Conservation (phyloP, 1,140 invertebrate species). For the Bradynema listronoti region DNA sequence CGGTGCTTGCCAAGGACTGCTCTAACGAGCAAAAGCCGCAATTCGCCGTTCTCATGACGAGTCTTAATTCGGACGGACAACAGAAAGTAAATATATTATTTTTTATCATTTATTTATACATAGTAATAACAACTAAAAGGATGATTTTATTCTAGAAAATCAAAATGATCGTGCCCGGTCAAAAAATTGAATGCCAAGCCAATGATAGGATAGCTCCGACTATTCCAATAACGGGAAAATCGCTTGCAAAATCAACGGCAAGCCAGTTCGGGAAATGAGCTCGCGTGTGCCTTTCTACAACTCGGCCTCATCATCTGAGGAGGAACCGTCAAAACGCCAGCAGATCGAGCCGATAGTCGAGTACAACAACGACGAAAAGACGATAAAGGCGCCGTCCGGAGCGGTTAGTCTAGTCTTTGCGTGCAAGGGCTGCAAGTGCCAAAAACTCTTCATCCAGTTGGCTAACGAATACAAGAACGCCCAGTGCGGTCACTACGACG, state of each 20-base stretch:
- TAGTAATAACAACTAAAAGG: not conserved
- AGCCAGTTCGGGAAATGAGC: too few relatives aligned
- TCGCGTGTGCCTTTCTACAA: too few relatives aligned
- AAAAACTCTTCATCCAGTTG: slow-evolving; percentile 28
- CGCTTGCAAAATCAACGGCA: slow-evolving; percentile 18
- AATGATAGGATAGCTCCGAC: not conserved
- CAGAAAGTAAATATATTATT: slow-evolving; percentile 4
- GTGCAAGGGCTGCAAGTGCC: slow-evolving; percentile 21
- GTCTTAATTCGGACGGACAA: slow-evolving; percentile 3
- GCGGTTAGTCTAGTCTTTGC: slow-evolving; percentile 28
- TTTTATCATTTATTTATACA: not conserved
- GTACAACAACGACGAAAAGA: slow-evolving; percentile 17
- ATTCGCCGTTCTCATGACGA: slow-evolving; percentile 36
- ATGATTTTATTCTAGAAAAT: slow-evolving; percentile 19
- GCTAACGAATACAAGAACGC: slow-evolving; percentile 27
- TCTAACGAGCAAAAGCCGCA: slow-evolving; percentile 19
- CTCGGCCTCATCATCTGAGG: slow-evolving; percentile 4
- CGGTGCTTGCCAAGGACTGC: slow-evolving; percentile 37
- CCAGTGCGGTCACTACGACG: slow-evolving; percentile 41
- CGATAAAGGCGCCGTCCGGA: slow-evolving; percentile 6
- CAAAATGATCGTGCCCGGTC: slow-evolving; percentile 26
- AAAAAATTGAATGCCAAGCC: slow-evolving; percentile 24
- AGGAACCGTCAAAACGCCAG: slow-evolving; percentile 2
- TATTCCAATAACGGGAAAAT: slow-evolving; percentile 8
- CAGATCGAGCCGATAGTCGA: slow-evolving; percentile 10